Evolutionary conservation across 2,113 vertebrate genomes (phyloP).

Genomic region (Heterochromis multidens): DNA sequence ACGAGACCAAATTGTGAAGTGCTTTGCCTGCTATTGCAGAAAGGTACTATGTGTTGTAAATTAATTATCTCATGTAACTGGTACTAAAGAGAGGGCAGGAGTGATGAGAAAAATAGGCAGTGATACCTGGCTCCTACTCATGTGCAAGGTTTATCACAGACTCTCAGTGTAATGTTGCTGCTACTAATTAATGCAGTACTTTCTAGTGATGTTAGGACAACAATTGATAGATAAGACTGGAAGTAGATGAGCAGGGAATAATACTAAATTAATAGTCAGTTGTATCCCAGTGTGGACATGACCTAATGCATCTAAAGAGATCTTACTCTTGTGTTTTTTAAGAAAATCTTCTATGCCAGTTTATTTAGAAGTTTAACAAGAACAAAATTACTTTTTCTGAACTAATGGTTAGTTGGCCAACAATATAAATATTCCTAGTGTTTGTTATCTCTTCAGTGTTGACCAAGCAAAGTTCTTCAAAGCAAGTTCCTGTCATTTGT

Average conservation of each 20-base stretch:
- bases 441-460: not conserved
- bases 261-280: not conserved
- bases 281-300: not conserved
- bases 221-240: not conserved
- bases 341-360: not conserved
- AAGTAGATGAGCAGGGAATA: not conserved
- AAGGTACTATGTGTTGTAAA: not conserved
- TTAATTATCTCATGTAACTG: not conserved
- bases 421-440: not conserved
- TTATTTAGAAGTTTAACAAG: not conserved
- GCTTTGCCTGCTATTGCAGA: not conserved
- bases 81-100: not conserved
- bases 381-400: not conserved
- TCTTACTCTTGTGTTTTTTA: not conserved
- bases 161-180: not conserved
- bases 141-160: not conserved
- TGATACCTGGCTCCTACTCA: too few relatives aligned
- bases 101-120: not conserved
- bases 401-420: not conserved
- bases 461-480: too few relatives aligned
- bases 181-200: not conserved
- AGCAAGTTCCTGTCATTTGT: not conserved
- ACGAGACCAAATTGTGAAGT: not conserved
- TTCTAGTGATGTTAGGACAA: not conserved
- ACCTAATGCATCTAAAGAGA: not conserved